Base-by-base conservation (phyloP, 2,797 vertebrate species). In the Notolepis coatsorum region DNA sequence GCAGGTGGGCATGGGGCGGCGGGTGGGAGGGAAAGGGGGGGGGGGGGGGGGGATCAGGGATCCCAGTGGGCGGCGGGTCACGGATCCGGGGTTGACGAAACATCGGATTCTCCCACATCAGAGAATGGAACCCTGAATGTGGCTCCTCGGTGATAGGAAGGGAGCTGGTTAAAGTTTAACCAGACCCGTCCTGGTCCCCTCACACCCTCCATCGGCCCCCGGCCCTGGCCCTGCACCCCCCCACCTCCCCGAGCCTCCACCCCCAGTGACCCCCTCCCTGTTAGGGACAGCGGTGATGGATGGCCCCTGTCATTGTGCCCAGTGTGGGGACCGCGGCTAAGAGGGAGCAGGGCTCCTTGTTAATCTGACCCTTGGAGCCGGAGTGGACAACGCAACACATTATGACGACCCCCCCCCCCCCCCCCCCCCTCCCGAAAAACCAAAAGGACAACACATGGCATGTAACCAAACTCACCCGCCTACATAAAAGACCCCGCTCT, bases 151-250 rank as follows among this genome's bases (percentile, higher is more conserved):
- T 88, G 88, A 88, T 91, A 89, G 91, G 91, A 91, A 88, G 90
- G 77, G 84, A 85, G 82, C 91, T 94, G 93, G 97, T 98, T 97
- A 96, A 98, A 96, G 86, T 98, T 99, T 99, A 99, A 99, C 97
- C 92, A 96, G 93, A 84, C 81, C 86, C 84, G 84, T 88, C 90
- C 86, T 85, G 82, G 79, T 89, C 80, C 68, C 68, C n/a, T n/a
- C 17, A 17, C 69, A 46, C 61, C 61, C 76, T 80, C 72, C 73
- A 71, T 87, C 79, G 84, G 74, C 72, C 69, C 82, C 59, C 61
- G 76, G 73, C 72, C 56, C 21, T 18, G 24, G 20, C 4, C 47
- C 53, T 9, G 35, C 35, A 3, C 15, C 35, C 2, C 12, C 2
- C 2, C 35, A 13, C 5, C 35, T n/a, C 12, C n/a, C 8, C 35